Percentiles rank a stretch among this genome's conserved stretches.
Evolutionary conservation across 2,888 invertebrate genomes (phyloP).

Genomic region (Plebejus argus): DNA sequence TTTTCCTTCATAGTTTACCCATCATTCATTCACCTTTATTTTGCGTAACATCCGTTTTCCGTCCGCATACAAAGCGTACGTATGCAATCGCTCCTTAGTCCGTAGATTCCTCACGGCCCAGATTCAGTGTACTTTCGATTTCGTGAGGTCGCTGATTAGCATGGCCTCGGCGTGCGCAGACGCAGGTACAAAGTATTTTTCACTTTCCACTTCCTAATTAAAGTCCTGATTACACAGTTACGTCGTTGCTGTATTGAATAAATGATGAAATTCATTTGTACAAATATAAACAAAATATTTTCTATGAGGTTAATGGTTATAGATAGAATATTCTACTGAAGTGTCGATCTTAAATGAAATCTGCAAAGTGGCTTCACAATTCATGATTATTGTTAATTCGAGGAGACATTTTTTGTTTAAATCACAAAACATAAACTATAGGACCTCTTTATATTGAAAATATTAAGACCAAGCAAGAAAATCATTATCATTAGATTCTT

Average conservation of each 20-base stretch:
- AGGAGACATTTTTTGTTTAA: background rate
- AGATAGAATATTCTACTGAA: too few species aligned
- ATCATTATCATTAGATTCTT: too few species aligned
- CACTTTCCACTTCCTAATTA: conserved; percentile 74
- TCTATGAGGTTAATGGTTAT: too few species aligned
- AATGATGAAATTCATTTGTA: background rate
- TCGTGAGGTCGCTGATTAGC: conserved; percentile 76
- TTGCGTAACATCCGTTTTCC: conserved; percentile 3
- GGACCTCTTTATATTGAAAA: background rate
- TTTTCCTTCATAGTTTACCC: background rate
- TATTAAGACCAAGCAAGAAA: background rate
- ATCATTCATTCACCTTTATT: conserved; percentile 1
- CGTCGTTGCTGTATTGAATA: background rate
- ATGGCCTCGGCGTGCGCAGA: conserved; percentile 69
- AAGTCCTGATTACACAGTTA: background rate
- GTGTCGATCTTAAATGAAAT: too few species aligned
- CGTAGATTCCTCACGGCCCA: conserved; percentile 58
- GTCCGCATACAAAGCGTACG: background rate
- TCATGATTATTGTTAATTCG: background rate
- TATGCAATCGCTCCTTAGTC: conserved; percentile 26
- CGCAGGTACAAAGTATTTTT: conserved; percentile 52
- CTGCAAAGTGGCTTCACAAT: too few species aligned
- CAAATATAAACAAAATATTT: background rate
- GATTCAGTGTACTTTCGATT: conserved; percentile 72
- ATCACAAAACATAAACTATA: background rate